A percentile compares a stretch with the other conserved stretches of the same genome.
These are phyloP conservation scores for Muscina levida DNA, from an alignment of 2,888 invertebrate species.

Conservation along the genomic window DNA sequence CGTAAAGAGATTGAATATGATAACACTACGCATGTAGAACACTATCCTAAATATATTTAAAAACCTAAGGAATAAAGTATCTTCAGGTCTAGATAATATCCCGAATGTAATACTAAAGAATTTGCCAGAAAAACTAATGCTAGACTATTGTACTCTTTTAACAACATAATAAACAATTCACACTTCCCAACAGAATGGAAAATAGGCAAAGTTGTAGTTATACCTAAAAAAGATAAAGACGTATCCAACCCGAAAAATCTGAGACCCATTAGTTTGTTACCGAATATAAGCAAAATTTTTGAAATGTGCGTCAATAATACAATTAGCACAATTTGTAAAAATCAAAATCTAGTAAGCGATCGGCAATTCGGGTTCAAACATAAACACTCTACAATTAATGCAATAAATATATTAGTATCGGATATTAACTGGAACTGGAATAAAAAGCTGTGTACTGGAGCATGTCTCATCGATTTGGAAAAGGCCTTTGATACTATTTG, in stretches of 20 bases:
- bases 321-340: background rate
- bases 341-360: background rate
- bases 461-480: background rate
- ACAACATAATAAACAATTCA: constrained; percentile 36
- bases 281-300: constrained; percentile 4
- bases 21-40: background rate
- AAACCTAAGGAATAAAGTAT: background rate
- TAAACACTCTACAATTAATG: constrained; percentile 15
- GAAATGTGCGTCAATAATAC: constrained; percentile 17
- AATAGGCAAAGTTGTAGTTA: constrained; percentile 28
- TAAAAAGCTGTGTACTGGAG: background rate
- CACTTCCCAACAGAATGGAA: constrained; percentile 17
- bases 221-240: constrained; percentile 35
- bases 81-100: background rate
- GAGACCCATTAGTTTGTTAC: constrained; percentile 15
- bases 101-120: background rate
- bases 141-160: constrained; percentile 7
- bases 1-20: background rate
- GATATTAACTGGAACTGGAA: constrained; percentile 13
- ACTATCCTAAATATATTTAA: background rate
- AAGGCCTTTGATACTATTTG: background rate
- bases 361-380: background rate
- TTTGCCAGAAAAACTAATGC: background rate
- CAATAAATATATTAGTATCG: background rate
- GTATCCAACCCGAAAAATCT: constrained; percentile 3